Evolutionary conservation across 2,113 vertebrate genomes (phyloP).

Genomic region (Vanacampus margaritifer): DNA sequence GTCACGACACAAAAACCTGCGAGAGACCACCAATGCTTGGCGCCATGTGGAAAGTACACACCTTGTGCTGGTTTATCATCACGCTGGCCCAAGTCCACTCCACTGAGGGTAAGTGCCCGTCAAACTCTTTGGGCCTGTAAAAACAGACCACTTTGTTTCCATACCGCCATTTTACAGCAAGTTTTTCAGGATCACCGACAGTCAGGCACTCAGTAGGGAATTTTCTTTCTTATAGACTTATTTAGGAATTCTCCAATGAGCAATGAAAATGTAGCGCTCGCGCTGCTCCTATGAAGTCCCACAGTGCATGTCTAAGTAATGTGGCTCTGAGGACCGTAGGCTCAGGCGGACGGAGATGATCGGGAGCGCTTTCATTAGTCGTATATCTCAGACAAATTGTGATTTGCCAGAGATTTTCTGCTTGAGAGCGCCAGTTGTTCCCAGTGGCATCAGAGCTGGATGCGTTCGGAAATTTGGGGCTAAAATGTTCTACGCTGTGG

Average conservation of each 20-base stretch:
- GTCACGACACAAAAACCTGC: slow-evolving; percentile 78
- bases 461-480: slow-evolving; percentile 61
- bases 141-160: slow-evolving; percentile 20
- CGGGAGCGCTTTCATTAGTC: slow-evolving; percentile 65
- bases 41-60: slow-evolving; percentile 94
- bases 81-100: slow-evolving; percentile 87
- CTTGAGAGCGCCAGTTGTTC: slow-evolving; percentile 59
- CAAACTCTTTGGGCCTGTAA: slow-evolving; percentile 2
- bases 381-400: slow-evolving; percentile 49
- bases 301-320: slow-evolving; percentile 49
- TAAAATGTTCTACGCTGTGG: slow-evolving; percentile 51
- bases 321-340: slow-evolving; percentile 49
- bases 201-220: background rate
- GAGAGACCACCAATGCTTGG: slow-evolving; percentile 78
- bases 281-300: slow-evolving; percentile 32
- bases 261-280: slow-evolving; percentile 34
- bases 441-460: slow-evolving; percentile 50
- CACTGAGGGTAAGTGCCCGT: slow-evolving; percentile 86
- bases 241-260: slow-evolving; percentile 21
- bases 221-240: slow-evolving; percentile 15
- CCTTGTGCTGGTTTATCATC: slow-evolving; percentile 89
- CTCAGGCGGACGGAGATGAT: slow-evolving; percentile 52
- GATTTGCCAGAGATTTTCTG: slow-evolving; percentile 67
- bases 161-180: background rate
- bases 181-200: slow-evolving; percentile 9